phyloP scores from a whole-genome alignment of 2,113 vertebrate genomes.

The Oenanthe melanoleuca region DNA sequence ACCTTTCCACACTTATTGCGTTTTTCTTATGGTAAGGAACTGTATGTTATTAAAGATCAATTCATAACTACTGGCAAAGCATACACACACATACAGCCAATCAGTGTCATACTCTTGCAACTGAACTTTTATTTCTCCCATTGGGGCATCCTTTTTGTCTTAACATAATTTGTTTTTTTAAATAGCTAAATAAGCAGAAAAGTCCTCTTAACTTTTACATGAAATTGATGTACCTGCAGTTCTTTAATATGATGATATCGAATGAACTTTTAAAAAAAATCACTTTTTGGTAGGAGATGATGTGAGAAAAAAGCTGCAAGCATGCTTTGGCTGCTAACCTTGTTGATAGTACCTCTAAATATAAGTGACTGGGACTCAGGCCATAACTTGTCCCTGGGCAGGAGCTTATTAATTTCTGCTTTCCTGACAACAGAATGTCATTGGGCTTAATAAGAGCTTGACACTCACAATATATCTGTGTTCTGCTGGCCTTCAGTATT shows the following conservation, averaged over 20 bases:
- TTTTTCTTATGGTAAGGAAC: background rate
- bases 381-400: background rate
- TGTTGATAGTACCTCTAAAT: background rate
- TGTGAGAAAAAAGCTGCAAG: background rate
- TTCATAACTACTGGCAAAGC: background rate
- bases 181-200: background rate
- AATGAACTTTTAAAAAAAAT: background rate
- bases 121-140: background rate
- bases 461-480: background rate
- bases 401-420: background rate
- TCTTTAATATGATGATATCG: background rate
- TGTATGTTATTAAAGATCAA: background rate
- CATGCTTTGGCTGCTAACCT: background rate
- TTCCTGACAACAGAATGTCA: background rate
- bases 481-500: background rate
- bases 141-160: background rate
- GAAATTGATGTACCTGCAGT: background rate
- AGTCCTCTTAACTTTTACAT: background rate
- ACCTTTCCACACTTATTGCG: background rate
- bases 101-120: background rate
- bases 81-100: background rate
- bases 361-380: background rate
- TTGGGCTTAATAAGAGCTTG: conserved; percentile 5
- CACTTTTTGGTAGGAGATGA: background rate
- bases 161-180: background rate